Evolutionary conservation across 2,888 invertebrate genomes (phyloP), one percentile per base, ranked within the genome.

Genomic region (Noctua comes): DNA sequence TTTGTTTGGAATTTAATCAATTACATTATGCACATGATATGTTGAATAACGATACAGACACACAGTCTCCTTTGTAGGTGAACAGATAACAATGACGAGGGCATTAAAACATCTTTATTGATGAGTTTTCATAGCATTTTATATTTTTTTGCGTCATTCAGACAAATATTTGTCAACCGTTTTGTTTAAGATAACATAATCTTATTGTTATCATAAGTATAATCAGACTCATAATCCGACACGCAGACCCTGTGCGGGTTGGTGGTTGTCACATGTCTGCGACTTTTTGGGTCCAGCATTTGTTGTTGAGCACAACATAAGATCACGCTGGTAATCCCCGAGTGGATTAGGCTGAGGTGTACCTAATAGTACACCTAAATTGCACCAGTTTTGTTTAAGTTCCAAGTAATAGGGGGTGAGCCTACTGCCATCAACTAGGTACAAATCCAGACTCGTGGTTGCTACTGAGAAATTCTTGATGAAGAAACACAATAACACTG

Each of bases 31-130:
- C 13, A 27, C 6, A 24, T 51, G 11, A 54, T 54, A 68, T 68
- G 59, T 65, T 62, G 2, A 27, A 3, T 43, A 65, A 77, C 27
- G n/a, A 31, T 43, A 59, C 31, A 68, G 10, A 69, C 27, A 24
- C 11, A 24, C 11, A 57, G 7, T 27, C 27, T 21, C 13, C 36
- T 68, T 40, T 51, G 36, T 43, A 24, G 8, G 13, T 48, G n/a
- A 51, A 43, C 24, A 73, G 62, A 68, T 74, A 80, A 71, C 7
- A 40, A 0, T 62, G 43, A 84, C 51, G 1, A 31, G 36, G 21
- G 21, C 24, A n/a, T n/a, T 76, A 21, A 18, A 64, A 54, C 2
- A 36, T 65, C 21, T 64, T 83, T 21, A 68, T 48, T n/a, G 4
- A 10, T 18, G 13, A 59, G 31, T 43, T 18, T 40, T 80, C 2